Base-by-base conservation (phyloP, 2,113 vertebrate species). In the Lutjanus erythropterus region DNA sequence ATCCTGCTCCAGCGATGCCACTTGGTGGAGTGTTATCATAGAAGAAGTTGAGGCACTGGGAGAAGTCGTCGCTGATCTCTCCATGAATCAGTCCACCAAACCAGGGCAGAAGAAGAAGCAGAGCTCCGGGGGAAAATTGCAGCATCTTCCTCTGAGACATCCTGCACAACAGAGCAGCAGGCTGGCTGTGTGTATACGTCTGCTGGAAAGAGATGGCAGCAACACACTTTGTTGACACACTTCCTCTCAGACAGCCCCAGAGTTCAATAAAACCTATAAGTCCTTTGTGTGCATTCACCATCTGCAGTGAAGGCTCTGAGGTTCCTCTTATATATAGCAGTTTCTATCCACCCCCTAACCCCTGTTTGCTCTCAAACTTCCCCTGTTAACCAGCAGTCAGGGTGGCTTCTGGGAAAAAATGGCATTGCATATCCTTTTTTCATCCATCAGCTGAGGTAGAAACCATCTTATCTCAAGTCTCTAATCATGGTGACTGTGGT, bases 31-130 rank as follows among this genome's bases (percentile, higher is more conserved):
- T 59, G 23, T 29, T 0, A 0, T 71, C 31, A 41, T 92, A 87
- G 81, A 94, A 94, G 84, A 92, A 93, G 19, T 83, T 9, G 1
- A 66, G 72, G 37, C 94, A 94, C 12, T 85, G 7, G 18, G 75
- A 84, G 69, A 94, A 94, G 75, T 88, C 21, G 0, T 4, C 6
- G 5, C 73, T 37, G 8, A 93, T 16, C 76, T 92, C 90, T 31
- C 85, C 91, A 8, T 71, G 0, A 39, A 79, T 84, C 53, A 62
- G 37, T 14, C 44, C 46, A 21, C 65, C 59, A 9, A 87, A 82
- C 50, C 68, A 81, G 60, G 65, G 21, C 0, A 92, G 55, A 35
- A 91, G 73, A 1, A 92, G 41, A 23, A 92, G 11, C 39, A 92
- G 44, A 49, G 56, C 62, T 65, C 68, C 46, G 0, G 2, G 44